Evolutionary conservation across 2,888 invertebrate genomes (phyloP), one percentile per base, ranked within the genome.

Genomic region (Saturnia japonica): DNA sequence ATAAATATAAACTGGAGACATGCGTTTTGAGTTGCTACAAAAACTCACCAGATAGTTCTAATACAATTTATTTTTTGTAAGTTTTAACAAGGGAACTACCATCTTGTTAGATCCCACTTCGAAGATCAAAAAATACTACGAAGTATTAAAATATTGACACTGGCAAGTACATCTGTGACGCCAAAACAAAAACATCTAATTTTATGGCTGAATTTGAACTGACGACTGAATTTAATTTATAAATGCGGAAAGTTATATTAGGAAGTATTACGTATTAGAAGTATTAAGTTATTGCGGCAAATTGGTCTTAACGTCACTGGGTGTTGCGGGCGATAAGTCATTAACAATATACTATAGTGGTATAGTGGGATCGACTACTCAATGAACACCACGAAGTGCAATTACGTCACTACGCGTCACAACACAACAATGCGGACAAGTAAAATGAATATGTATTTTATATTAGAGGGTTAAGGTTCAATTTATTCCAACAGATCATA

Each of bases 241-340:
- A 47, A 47, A 47, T 22, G 54, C 11, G n/a, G 22, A 54, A 54
- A 19, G 22, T 54, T 54, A n/a, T 22, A 54, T 22, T 22, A 22
- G 22, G 22, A 22, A 22, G 54, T 79, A 76, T n/a, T n/a, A n/a
- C n/a, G n/a, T n/a, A n/a, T n/a, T n/a, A n/a, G n/a, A n/a, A n/a
- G n/a, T n/a, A n/a, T n/a, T n/a, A n/a, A n/a, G 79, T 80, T 78
- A 71, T 73, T 70, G 76, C 78, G 76, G 77, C 79, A 80, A 77
- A 67, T 78, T 79, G 74, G 67, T 66, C 70, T 75, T 87, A 88
- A 88, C 89, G 88, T 89, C 86, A 88, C 76, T 60, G 19, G 70
- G 69, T 72, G 34, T 69, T 71, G 73, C 76, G 75, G 77, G 78
- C 73, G 75, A 72, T 74, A 75, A 75, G 75, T 76, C 78, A 83